Evolutionary conservation across 2,797 vertebrate species (phyloP), one percentile per base, ranked within the genome.

Genomic region (Phrynocephalus vlangalii): DNA sequence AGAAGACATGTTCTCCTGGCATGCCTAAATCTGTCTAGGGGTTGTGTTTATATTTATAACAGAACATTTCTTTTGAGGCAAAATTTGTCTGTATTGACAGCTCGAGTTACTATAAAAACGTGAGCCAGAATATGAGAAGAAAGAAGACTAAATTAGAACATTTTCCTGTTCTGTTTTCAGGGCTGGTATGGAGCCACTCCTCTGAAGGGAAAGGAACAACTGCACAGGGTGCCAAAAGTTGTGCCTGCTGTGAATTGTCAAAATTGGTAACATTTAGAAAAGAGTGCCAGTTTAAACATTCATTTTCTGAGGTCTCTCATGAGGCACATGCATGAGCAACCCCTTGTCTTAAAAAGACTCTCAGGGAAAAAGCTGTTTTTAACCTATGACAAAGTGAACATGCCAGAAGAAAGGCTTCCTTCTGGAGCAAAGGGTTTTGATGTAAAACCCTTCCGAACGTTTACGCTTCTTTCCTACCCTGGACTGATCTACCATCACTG

Each of bases 61-160:
- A 89, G 82, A 85, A 75, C 86, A 76, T 93, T 92, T 93, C 94
- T 94, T 94, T 83, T 76, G 85, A 93, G 52, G 79, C 0, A 0
- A 95, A 90, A 92, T 92, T 92, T 95, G 94, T 90, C 89, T 89
- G 75, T 84, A 90, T 91, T 38, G 85, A 92, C 91, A 77, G 73
- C 85, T 94, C 91, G 91, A 87, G 92, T 93, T 94, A 92, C 94
- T 90, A 87, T 90, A 78, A 79, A 94, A 94, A 94, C 13, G 79
- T 90, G 68, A 93, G 60, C 84, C 56, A 83, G 60, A 70, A 84
- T 89, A 87, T 68, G 81, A 85, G 83, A 85, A 81, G 66, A 70
- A 33, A 88, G 30, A 83, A 87, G 16, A 87, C 60, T 85, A 76
- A 77, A 87, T 84, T 63, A 90, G 89, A 83, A 56, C 89, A 81